Conservation (phyloP, 2,888 invertebrate species). For the Sinotaia quadrata region DNA sequence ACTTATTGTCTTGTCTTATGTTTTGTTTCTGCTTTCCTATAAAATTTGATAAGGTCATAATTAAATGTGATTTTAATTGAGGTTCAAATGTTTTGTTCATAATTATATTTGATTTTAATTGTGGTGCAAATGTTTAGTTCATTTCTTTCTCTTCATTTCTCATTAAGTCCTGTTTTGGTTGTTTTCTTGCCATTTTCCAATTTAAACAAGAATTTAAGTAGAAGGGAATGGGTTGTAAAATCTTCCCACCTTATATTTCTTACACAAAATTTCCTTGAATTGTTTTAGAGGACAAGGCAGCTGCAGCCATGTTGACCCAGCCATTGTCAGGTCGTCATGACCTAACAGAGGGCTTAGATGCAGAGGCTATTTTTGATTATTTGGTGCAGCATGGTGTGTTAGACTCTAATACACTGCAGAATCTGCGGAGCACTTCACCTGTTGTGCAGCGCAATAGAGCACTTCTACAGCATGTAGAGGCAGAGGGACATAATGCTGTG, state of each 20-base stretch:
- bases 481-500: conserved; percentile 58
- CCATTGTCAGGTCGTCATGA: conserved; percentile 42
- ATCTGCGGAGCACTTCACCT: conserved; percentile 18
- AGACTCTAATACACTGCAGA: conserved; percentile 45
- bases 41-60: no score
- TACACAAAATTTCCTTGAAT: no score
- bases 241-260: background rate
- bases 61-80: no score
- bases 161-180: no score
- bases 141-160: background rate
- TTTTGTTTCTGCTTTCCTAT: no score
- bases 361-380: conserved; percentile 68
- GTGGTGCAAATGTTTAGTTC: no score
- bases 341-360: conserved; percentile 65
- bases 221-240: background rate
- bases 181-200: no score
- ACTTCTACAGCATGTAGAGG: conserved; percentile 63
- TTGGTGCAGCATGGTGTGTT: conserved; percentile 67
- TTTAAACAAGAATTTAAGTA: background rate
- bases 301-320: conserved; percentile 32
- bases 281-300: conserved; percentile 31
- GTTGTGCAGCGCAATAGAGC: conserved; percentile 58
- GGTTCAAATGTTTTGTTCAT: no score
- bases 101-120: no score
- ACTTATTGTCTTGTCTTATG: no score